phyloP scores from a whole-genome alignment of 2,113 vertebrate genomes.

The Bolborhynchus lineola region DNA sequence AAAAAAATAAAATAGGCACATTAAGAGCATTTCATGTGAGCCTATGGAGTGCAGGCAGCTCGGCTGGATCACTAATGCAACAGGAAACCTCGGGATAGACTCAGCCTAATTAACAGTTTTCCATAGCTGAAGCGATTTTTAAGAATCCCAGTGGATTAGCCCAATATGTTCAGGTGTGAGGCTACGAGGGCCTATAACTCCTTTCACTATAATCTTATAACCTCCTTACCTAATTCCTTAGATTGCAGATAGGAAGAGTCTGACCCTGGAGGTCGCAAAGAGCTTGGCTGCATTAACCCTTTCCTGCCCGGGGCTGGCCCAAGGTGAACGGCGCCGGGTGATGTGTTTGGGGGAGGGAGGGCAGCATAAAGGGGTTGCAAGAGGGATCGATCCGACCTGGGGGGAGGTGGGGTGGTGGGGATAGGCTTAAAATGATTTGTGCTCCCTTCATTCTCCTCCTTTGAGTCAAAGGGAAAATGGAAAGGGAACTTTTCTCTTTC shows the following conservation, averaged over 20 bases:
- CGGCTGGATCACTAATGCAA: slow-evolving; percentile 47
- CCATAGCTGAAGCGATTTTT: slow-evolving; percentile 53
- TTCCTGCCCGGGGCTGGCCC: slow-evolving; percentile 74
- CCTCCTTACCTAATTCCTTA: slow-evolving; percentile 77
- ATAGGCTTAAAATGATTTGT: not conserved
- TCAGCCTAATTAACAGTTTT: slow-evolving; percentile 68
- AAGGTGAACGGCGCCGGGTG: slow-evolving; percentile 84
- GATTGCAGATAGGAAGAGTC: slow-evolving; percentile 71
- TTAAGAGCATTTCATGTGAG: not conserved
- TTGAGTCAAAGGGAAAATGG: not conserved
- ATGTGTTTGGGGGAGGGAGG: not conserved
- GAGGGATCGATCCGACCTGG: not conserved
- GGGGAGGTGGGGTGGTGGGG: too few relatives aligned
- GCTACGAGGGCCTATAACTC: slow-evolving; percentile 59
- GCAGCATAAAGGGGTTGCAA: slow-evolving; percentile 26
- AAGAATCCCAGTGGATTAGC: slow-evolving; percentile 62
- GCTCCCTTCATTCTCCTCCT: not conserved
- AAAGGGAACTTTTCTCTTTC: not conserved
- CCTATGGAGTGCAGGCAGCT: slow-evolving; percentile 4
- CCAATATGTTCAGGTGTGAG: slow-evolving; percentile 67
- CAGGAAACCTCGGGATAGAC: slow-evolving; percentile 63
- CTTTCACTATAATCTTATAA: slow-evolving; percentile 78
- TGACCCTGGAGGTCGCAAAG: slow-evolving; percentile 81
- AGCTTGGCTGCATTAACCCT: slow-evolving; percentile 88
- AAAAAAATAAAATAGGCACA: not conserved